Percentiles rank a stretch among this genome's conserved stretches.
phyloP scores from a whole-genome alignment of 2,113 vertebrate genomes.

The Neofelis nebulosa region DNA sequence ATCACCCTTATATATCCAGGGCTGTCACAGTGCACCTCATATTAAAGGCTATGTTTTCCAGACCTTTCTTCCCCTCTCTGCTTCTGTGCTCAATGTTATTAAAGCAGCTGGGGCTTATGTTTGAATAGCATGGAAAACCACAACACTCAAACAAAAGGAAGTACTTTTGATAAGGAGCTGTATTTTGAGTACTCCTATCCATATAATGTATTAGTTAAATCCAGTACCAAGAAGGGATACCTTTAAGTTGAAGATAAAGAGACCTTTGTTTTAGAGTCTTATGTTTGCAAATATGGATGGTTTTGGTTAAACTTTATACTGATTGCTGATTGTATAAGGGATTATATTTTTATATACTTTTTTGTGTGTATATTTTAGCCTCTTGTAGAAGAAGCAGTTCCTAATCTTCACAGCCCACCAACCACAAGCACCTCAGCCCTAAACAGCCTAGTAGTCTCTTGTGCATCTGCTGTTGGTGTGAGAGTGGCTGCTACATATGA shows the following conservation, averaged over 20 bases:
- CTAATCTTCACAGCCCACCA: constrained; percentile 83
- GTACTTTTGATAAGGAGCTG: not conserved
- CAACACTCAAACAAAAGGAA: not conserved
- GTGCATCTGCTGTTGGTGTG: constrained; percentile 95
- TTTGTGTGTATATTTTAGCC: constrained; percentile 83
- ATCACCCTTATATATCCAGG: not conserved
- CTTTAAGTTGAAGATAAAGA: not conserved
- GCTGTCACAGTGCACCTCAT: not conserved
- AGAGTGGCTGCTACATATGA: constrained; percentile 96
- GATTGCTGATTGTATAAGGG: not conserved
- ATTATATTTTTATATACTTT: constrained; percentile 39
- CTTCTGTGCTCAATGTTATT: constrained; percentile 16
- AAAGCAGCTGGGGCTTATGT: not conserved
- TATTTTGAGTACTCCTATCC: not conserved
- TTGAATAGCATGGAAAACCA: constrained; percentile 6
- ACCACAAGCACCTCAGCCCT: constrained; percentile 88
- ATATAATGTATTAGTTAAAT: not conserved
- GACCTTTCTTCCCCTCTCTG: not conserved
- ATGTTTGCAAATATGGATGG: not conserved
- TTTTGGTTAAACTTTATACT: not conserved
- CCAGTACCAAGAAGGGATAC: not conserved
- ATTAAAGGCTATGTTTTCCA: not conserved
- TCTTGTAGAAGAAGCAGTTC: constrained; percentile 77
- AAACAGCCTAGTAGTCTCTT: constrained; percentile 96
- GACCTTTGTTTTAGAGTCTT: not conserved